Conservation (phyloP, 2,797 vertebrate genomes). For the Poeciliopsis infans region DNA sequence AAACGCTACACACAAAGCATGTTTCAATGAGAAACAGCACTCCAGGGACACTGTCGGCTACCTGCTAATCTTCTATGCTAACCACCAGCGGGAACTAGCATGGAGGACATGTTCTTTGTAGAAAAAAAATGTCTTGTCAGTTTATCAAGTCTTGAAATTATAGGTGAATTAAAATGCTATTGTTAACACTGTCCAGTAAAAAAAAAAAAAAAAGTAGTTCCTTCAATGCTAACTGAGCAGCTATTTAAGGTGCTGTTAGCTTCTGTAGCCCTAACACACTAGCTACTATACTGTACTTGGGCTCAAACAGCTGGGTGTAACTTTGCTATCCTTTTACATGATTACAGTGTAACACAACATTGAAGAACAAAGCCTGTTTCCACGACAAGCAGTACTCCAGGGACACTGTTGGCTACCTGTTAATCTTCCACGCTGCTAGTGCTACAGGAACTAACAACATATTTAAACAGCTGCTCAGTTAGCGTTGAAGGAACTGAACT, state of each 20-base stretch:
- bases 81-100: too few relatives aligned
- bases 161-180: background rate
- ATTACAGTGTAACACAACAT: slow-evolving; percentile 18
- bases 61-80: too few relatives aligned
- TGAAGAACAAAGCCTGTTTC: slow-evolving; percentile 51
- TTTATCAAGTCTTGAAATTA: too few relatives aligned
- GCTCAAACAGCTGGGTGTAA: slow-evolving; percentile 28
- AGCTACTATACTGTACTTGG: slow-evolving; percentile 14
- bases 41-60: too few relatives aligned
- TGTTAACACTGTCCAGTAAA: too few relatives aligned
- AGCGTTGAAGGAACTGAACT: background rate
- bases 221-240: background rate
- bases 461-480: background rate
- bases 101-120: too few relatives aligned
- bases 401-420: slow-evolving; percentile 31
- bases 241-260: background rate
- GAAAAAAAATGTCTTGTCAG: too few relatives aligned
- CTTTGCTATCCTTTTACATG: slow-evolving; percentile 31
- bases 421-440: slow-evolving; percentile 15
- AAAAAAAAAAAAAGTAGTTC: too few relatives aligned
- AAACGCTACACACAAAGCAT: too few relatives aligned
- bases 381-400: slow-evolving; percentile 40
- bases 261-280: background rate
- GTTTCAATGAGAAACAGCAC: too few relatives aligned
- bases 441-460: background rate